Base-by-base conservation (phyloP, 2,113 vertebrate genomes). In the Aramus guarauna region DNA sequence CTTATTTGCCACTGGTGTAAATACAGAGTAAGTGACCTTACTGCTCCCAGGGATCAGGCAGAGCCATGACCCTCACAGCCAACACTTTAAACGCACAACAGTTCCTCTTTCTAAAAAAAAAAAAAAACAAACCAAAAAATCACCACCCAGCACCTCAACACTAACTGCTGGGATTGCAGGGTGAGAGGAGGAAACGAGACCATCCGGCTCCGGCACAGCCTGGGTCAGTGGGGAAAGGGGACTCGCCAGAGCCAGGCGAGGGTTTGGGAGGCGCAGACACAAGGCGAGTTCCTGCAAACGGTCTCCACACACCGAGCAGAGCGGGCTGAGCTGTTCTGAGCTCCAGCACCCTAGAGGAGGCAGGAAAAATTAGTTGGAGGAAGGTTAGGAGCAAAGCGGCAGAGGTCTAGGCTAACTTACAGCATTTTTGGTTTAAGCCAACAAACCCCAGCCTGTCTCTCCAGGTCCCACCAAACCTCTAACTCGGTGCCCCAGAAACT, bases 191-290 rank as follows among this genome's bases (percentile, higher is more conserved):
- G 66, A 75, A 93, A 60, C 0, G 0, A 87, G 81, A 60, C 52
- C 87, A 69, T 47, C n/a, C 37, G 80, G 78, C 53, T 72, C 41
- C 11, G 6, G 80, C 75, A 36, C 5, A 7, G 67, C 8, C 41
- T 5, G 1, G 18, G 45, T 26, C 79, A 60, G 60, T 2, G 1
- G 21, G 60, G 5, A 34, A 59, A 24, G 19, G 11, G 62, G 43
- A 50, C 69, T 48, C 6, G 11, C 52, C 0, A 0, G 43, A 81
- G 85, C 39, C 1, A 0, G 36, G 41, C 0, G 1, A 80, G 32
- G 50, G 32, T 23, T 50, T 50, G 24, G 45, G 60, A 94, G 9
- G 67, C 67, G 30, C 45, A 76, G 77, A 32, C 9, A 32, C 34
- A 36, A 37, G 30, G 59, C 6, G 5, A 23, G 88, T 26, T 88